Conservation (phyloP, 2,113 vertebrate genomes). For the Grallaria varia region DNA sequence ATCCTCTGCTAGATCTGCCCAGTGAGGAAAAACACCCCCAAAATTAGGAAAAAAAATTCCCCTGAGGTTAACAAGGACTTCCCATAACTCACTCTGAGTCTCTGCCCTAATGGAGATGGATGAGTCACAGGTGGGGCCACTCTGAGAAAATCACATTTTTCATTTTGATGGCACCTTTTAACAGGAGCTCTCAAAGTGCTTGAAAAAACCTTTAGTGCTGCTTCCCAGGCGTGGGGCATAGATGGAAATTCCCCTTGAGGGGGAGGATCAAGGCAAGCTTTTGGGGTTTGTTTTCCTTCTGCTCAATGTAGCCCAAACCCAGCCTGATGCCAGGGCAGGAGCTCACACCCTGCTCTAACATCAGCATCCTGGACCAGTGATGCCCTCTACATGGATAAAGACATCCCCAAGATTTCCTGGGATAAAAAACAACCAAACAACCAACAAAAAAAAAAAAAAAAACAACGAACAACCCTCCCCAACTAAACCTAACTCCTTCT, state of each 20-base stretch:
- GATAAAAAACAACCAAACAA: not conserved
- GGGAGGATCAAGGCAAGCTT: not conserved
- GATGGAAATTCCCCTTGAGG: not conserved
- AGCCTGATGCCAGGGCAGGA: fast-evolving
- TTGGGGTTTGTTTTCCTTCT: not conserved
- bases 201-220: not conserved
- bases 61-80: not conserved
- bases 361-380: fast-evolving
- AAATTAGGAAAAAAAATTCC: not conserved
- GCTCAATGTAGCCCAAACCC: not conserved
- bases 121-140: conserved; percentile 47
- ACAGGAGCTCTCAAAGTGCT: conserved; percentile 19
- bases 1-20: not conserved
- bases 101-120: conserved; percentile 33
- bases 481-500: no score
- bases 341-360: fast-evolving
- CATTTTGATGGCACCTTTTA: conserved; percentile 48
- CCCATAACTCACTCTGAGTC: not conserved
- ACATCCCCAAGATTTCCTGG: not conserved
- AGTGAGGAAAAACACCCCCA: not conserved
- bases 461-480: no score
- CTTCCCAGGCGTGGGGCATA: not conserved
- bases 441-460: no score
- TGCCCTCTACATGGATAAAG: not conserved
- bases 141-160: conserved; percentile 21